phyloP scores from a whole-genome alignment of 2,113 vertebrate genomes.

The Gila orcuttii region DNA sequence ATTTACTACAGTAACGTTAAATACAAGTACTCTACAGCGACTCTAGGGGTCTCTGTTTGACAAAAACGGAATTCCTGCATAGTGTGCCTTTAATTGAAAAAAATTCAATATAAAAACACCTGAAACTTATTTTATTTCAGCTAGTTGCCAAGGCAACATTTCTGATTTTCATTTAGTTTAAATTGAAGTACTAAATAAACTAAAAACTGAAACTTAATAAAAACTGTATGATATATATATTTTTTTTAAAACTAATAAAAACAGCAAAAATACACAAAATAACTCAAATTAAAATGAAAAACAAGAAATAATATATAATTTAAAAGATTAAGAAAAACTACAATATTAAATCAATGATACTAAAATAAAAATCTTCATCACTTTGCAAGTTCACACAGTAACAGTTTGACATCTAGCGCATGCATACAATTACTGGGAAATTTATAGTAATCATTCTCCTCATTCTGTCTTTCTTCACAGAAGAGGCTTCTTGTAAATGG shows the following conservation, averaged over 20 bases:
- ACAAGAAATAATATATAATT: not conserved
- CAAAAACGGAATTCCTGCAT: too few relatives aligned
- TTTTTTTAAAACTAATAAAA: not conserved
- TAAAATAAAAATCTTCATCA: not conserved
- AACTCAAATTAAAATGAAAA: not conserved
- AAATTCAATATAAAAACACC: too few relatives aligned
- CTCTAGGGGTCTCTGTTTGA: too few relatives aligned
- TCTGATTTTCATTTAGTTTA: too few relatives aligned
- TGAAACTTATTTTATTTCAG: too few relatives aligned
- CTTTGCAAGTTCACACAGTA: not conserved
- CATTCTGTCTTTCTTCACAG: not conserved
- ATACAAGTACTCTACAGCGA: too few relatives aligned
- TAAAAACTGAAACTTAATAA: not conserved
- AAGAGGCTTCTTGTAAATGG: constrained; percentile 7
- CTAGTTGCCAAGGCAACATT: too few relatives aligned
- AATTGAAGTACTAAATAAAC: not conserved
- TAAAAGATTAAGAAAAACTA: not conserved
- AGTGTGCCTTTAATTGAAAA: too few relatives aligned
- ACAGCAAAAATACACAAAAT: not conserved
- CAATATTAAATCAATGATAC: not conserved
- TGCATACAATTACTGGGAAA: constrained; percentile 4
- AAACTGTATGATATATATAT: not conserved
- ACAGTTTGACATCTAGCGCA: not conserved
- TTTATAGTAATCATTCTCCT: not conserved
- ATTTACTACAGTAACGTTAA: too few relatives aligned